phyloP scores from a whole-genome alignment of 2,888 invertebrate genomes.

The Masnerella sp. region DNA sequence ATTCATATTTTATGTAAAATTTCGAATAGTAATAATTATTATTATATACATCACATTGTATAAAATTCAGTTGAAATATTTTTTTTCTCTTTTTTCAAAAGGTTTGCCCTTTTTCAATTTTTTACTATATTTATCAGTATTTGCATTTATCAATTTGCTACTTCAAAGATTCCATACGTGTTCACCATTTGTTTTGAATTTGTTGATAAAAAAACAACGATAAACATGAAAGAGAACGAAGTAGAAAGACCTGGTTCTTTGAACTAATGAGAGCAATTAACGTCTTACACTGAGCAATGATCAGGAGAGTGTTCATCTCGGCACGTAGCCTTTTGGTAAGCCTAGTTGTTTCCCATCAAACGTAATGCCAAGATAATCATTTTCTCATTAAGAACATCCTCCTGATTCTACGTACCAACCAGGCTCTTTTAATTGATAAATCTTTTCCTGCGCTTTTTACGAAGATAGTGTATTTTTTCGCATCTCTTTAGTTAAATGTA shows the following conservation, averaged over 20 bases:
- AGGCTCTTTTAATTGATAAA: conserved; percentile 44
- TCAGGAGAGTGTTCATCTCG: conserved; percentile 36
- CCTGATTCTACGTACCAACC: conserved; percentile 1
- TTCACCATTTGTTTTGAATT: neutral
- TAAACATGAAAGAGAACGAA: conserved; percentile 20
- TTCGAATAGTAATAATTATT: too few relatives aligned
- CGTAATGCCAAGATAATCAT: conserved; percentile 49
- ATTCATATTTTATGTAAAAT: too few relatives aligned
- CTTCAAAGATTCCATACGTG: too few relatives aligned
- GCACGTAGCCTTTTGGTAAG: conserved; percentile 53
- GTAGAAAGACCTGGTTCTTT: conserved; percentile 30
- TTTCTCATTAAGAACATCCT: conserved; percentile 42
- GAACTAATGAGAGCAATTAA: conserved; percentile 61
- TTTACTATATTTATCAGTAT: too few relatives aligned
- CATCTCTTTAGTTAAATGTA: too few relatives aligned
- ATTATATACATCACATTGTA: too few relatives aligned
- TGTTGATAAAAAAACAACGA: conserved; percentile 4
- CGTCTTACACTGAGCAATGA: conserved; percentile 52
- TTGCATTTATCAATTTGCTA: too few relatives aligned
- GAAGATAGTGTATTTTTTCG: too few relatives aligned
- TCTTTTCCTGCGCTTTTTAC: conserved; percentile 9
- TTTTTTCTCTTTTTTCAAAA: too few relatives aligned
- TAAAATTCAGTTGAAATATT: too few relatives aligned
- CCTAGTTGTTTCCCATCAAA: conserved; percentile 57
- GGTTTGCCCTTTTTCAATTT: too few relatives aligned